These are phyloP conservation scores for Melipona bicolor DNA, from an alignment of 2,888 invertebrate species.

Conservation along the genomic window DNA sequence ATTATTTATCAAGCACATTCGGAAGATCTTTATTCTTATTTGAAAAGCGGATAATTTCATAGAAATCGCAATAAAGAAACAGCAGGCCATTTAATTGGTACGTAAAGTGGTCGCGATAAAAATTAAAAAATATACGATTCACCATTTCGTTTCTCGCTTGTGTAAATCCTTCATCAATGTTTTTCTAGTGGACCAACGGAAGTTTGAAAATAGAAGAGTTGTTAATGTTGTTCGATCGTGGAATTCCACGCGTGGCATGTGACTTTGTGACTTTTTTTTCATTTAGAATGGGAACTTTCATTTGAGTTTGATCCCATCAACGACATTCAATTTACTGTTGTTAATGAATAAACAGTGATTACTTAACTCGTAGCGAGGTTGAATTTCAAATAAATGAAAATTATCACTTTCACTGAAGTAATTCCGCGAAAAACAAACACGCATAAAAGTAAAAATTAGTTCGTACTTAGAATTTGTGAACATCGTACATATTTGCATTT, in stretches of 20 bases:
- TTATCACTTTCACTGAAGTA: no score
- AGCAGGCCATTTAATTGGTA: background rate
- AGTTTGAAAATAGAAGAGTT: background rate
- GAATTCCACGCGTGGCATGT: background rate
- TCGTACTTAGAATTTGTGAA: background rate
- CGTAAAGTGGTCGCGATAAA: no score
- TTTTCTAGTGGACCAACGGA: background rate
- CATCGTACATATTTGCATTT: background rate
- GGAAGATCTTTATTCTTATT: background rate
- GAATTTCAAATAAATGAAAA: background rate
- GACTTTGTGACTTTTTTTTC: background rate
- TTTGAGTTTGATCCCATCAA: background rate
- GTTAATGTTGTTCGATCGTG: background rate
- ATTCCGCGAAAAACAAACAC: background rate
- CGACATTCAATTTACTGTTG: no score
- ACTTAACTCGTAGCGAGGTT: background rate
- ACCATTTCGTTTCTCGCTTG: background rate
- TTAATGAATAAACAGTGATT: background rate
- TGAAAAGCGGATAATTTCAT: background rate
- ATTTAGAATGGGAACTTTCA: background rate
- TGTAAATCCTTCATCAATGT: background rate
- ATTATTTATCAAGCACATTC: no score
- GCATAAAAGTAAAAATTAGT: background rate
- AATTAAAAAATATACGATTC: no score
- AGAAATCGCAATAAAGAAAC: background rate